Evolutionary conservation across 92 coral and sea anemone species (phyloP), one percentile per base, ranked within the genome.

Genomic region (Actinernus sp.): DNA sequence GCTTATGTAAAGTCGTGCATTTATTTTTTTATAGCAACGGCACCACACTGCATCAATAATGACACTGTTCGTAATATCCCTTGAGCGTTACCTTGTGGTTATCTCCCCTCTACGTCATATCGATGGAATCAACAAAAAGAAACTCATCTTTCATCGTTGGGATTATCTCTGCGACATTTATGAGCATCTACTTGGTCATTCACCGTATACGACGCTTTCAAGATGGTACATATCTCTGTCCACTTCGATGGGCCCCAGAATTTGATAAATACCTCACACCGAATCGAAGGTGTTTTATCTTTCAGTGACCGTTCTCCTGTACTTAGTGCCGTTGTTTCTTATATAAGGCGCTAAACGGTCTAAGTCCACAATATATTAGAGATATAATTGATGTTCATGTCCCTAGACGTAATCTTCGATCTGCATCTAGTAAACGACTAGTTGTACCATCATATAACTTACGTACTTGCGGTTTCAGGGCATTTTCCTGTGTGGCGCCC

Each of bases 41-140:
- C n/a, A n/a, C n/a, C n/a, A n/a, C n/a, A n/a, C 88, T 12, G 69
- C 70, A 11, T 81, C 88, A 2, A 65, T 81, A 29, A 51, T 81
- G 16, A 76, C 88, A 12, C 43, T 81, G 14, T 44, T 81, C 18
- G 47, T 70, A 4, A 61, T 81, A 31, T 81, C 88, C 0, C 49
- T 73, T 3, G 88, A 81, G 32, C 36, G 88, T 36, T 81, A 55
- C 60, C 56, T 55, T 24, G 88, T 82, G 2, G 88, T 81, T 8
- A 65, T 73, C 39, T 73, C 49, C 48, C 88, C 88, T n/a, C 23
- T 81, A 3, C 38, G 29, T n/a, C n/a, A n/a, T n/a, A n/a, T n/a
- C n/a, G n/a, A n/a, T n/a, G n/a, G n/a, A n/a, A n/a, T n/a, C n/a
- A n/a, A n/a, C n/a, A n/a, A n/a, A n/a, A n/a, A n/a, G n/a, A n/a